These are phyloP conservation scores for Lucilia cuprina DNA, from an alignment of 1,140 invertebrate genomes.

Conservation along the genomic window DNA sequence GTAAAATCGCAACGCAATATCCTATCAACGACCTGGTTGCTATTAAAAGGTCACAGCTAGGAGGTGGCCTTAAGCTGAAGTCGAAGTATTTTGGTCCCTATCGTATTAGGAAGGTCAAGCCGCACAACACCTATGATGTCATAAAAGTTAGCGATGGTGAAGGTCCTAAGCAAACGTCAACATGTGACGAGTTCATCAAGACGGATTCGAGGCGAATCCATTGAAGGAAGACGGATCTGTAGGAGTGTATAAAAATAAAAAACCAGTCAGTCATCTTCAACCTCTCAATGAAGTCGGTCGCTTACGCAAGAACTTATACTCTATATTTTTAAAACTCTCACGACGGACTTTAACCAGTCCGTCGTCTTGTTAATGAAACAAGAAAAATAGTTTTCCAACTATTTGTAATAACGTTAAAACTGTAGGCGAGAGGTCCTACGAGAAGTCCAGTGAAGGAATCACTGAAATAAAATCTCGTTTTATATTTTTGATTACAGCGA, in stretches of 20 bases:
- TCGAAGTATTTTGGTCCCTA: neutral
- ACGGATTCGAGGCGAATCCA: neutral
- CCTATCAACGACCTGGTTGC: neutral
- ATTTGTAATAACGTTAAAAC: no score
- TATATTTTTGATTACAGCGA: no score
- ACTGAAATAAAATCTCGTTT: no score
- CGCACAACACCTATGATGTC: slow-evolving; percentile 41
- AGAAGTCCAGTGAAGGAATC: no score
- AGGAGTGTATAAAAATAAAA: neutral
- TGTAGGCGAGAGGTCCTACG: no score
- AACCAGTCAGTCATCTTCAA: neutral
- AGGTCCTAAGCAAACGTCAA: slow-evolving; percentile 3
- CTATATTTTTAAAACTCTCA: no score
- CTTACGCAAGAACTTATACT: neutral
- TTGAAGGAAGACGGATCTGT: slow-evolving; percentile 25
- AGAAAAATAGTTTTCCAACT: no score
- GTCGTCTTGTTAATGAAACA: no score
- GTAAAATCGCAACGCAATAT: neutral
- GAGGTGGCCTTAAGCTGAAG: no score
- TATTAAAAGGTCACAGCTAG: neutral
- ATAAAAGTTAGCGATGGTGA: slow-evolving; percentile 16
- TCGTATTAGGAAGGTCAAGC: neutral
- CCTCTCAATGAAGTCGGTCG: neutral
- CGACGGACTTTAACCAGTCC: no score
- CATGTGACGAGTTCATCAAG: slow-evolving; percentile 29